phyloP scores from a whole-genome alignment of 2,888 invertebrate species.

The Hedychridium roseum region DNA sequence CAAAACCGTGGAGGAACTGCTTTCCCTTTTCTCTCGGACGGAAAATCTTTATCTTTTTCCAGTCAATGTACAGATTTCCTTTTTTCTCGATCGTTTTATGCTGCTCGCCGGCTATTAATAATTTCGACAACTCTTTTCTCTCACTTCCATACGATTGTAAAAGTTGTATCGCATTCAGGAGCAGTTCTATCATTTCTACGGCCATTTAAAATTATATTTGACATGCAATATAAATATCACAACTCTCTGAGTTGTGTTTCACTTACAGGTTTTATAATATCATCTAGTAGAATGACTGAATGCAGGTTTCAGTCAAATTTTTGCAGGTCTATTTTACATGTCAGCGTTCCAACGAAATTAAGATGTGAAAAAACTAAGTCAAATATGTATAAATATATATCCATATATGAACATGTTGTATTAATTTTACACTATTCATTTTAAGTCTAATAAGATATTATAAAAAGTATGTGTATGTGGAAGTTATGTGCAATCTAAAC shows the following conservation, averaged over 20 bases:
- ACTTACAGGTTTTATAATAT: not conserved
- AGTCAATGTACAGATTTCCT: too few relatives aligned
- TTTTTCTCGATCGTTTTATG: not conserved
- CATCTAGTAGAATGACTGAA: not conserved
- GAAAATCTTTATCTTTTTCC: too few relatives aligned
- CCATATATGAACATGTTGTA: not conserved
- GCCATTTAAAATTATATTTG: not conserved
- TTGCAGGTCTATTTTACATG: not conserved
- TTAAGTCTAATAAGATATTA: too few relatives aligned
- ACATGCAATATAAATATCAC: not conserved
- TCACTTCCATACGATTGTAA: not conserved
- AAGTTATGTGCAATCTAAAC: too few relatives aligned
- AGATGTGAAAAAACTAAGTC: too few relatives aligned
- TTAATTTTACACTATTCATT: not conserved
- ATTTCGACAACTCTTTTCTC: too few relatives aligned
- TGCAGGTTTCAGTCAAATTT: not conserved
- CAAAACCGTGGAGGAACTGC: too few relatives aligned
- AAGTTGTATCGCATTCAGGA: not conserved
- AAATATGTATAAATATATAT: not conserved
- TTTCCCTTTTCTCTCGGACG: too few relatives aligned
- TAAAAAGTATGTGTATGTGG: too few relatives aligned
- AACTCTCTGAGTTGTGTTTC: not conserved
- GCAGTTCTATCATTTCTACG: not conserved
- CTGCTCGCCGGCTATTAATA: too few relatives aligned
- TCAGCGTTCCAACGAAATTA: too few relatives aligned